A percentile compares a stretch with the other conserved stretches of the same genome.
Evolutionary conservation across 2,113 vertebrate genomes (phyloP).

Genomic region (Callospermophilus lateralis): DNA sequence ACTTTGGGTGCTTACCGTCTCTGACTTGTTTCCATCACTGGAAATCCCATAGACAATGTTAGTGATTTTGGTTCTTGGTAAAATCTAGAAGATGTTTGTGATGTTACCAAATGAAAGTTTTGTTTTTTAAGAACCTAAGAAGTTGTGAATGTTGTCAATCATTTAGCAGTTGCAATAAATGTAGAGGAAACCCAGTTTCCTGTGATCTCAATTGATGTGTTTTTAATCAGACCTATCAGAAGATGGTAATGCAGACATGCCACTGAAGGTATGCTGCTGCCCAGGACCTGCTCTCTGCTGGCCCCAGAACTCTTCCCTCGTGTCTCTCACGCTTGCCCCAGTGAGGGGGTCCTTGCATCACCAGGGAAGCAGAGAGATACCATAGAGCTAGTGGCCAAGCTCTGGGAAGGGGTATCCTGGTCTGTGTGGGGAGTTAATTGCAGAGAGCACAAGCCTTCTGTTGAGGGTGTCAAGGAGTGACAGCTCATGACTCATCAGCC

Average conservation of each 20-base stretch:
- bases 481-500: background rate
- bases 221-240: background rate
- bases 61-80: constrained; percentile 78
- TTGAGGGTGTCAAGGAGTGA: too few relatives aligned
- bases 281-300: background rate
- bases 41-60: constrained; percentile 77
- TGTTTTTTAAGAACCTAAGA: constrained; percentile 72
- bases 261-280: too few relatives aligned
- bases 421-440: too few relatives aligned
- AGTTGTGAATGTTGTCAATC: constrained; percentile 82
- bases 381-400: too few relatives aligned
- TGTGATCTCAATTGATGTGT: background rate
- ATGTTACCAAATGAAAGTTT: constrained; percentile 74
- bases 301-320: too few relatives aligned
- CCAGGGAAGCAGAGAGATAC: too few relatives aligned
- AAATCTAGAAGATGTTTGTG: constrained; percentile 79
- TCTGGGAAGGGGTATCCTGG: too few relatives aligned
- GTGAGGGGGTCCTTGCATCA: too few relatives aligned
- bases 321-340: too few relatives aligned
- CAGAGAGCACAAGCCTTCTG: too few relatives aligned
- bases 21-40: constrained; percentile 79
- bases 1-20: constrained; percentile 83
- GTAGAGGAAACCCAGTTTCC: constrained; percentile 70
- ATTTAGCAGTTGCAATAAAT: constrained; percentile 87
- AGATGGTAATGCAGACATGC: too few relatives aligned